Evolutionary conservation across 2,113 vertebrate species (phyloP).

Genomic region (Chelonoidis abingdonii): DNA sequence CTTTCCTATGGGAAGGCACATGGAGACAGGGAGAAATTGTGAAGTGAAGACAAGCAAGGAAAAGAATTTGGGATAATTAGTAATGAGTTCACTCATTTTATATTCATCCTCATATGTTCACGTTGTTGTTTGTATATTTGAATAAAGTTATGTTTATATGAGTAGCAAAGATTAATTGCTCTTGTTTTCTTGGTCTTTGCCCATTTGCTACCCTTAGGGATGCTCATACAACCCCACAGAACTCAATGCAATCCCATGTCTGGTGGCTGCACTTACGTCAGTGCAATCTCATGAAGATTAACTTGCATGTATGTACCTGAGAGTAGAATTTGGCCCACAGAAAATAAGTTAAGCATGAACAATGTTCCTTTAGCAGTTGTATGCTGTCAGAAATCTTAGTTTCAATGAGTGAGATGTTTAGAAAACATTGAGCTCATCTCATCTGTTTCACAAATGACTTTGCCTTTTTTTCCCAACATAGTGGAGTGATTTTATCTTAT

Average conservation of each 20-base stretch:
- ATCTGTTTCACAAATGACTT: neutral
- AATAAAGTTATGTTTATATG: neutral
- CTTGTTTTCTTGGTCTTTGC: neutral
- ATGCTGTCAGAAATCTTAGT: neutral
- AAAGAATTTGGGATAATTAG: neutral
- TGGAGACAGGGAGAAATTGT: neutral
- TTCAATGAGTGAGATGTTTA: neutral
- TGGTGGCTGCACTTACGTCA: neutral
- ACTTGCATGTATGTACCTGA: neutral
- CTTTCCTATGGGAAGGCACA: neutral
- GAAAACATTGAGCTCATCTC: neutral
- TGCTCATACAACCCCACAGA: neutral
- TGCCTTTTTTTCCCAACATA: neutral
- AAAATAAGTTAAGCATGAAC: neutral
- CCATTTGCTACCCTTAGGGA: neutral
- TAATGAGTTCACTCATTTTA: neutral
- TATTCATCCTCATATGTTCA: neutral
- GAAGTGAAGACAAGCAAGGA: neutral
- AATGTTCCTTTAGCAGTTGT: neutral
- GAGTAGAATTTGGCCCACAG: neutral
- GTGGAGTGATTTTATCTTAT: neutral
- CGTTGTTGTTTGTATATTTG: neutral
- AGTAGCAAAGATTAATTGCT: neutral
- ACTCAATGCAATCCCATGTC: neutral
- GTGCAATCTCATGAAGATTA: accelerated